Evolutionary conservation across 2,797 vertebrate species (phyloP), one percentile per base, ranked within the genome.

Genomic region (Ctenopoma kingsleyae): DNA sequence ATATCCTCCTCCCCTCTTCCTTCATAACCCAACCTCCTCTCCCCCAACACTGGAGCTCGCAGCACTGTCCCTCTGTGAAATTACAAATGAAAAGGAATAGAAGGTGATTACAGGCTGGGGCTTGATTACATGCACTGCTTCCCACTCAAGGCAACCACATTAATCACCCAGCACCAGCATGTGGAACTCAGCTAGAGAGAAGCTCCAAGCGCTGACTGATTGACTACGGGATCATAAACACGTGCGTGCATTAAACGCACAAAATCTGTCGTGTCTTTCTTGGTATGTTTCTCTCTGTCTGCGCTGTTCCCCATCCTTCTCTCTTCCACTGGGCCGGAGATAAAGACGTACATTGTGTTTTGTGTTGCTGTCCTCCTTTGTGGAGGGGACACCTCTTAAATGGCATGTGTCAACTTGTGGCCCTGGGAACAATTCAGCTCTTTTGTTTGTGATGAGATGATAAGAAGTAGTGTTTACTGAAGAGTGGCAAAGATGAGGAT

Each of bases 81-180:
- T 71, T 86, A 82, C 76, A 92, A 89, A 90, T 89, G 85, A 87
- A 88, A 90, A 87, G 83, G 74, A 91, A 83, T 87, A 71, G 79
- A 82, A 81, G 80, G 82, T 92, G 88, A 93, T 91, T 91, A 91
- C 84, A 91, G 82, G 81, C 89, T 80, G 81, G 74, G 86, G 80
- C 87, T 90, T 92, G 88, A 93, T 92, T 91, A 91, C 90, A 91
- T 90, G 89, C 89, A 81, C 88, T 89, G 89, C 91, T 88, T 93
- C 81, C 82, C 82, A 85, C 77, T 88, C 70, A 80, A 82, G 81
- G 80, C 88, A 82, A 72, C 75, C 75, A 77, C 91, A 91, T 92
- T 91, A 86, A 93, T 92, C 87, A 90, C 78, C 50, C 74, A 55
- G 68, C 76, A 80, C 76, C 77, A 74, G 76, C 79, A 57, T 78